These are phyloP conservation scores for Nematostella vectensis DNA, from an alignment of 92 coral and sea anemone genomes.

Conservation along the genomic window DNA sequence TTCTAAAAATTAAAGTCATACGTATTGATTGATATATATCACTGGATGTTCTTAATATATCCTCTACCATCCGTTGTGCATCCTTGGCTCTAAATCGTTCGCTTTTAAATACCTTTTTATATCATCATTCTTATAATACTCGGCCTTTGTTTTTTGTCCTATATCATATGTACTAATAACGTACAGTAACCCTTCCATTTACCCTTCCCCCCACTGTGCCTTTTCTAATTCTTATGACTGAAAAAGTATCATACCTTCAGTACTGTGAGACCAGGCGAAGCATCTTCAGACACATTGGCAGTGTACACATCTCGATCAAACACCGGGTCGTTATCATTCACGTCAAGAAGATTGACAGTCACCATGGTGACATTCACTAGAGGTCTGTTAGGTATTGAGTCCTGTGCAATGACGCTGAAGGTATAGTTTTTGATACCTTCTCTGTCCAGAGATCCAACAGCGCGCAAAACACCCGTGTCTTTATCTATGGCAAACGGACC, in stretches of 20 bases:
- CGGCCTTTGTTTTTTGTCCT: too few relatives aligned
- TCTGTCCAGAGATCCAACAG: slow-evolving; percentile 60
- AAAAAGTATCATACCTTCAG: slow-evolving; percentile 71
- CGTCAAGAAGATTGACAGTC: slow-evolving; percentile 51
- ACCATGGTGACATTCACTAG: slow-evolving; percentile 59
- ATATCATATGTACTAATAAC: too few relatives aligned
- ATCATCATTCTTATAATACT: too few relatives aligned
- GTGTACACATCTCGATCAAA: slow-evolving; percentile 45
- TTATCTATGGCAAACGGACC: slow-evolving; percentile 36
- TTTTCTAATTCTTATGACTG: too few relatives aligned
- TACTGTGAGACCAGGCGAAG: slow-evolving; percentile 35
- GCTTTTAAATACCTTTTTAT: too few relatives aligned
- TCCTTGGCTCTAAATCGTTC: too few relatives aligned
- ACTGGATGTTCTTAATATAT: too few relatives aligned
- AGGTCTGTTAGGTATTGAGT: slow-evolving; percentile 47
- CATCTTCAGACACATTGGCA: slow-evolving; percentile 52
- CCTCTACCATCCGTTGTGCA: too few relatives aligned
- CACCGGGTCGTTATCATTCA: slow-evolving; percentile 74
- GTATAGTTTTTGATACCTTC: slow-evolving; percentile 50
- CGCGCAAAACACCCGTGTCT: slow-evolving; percentile 43
- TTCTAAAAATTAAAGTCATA: too few relatives aligned
- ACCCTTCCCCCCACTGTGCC: too few relatives aligned
- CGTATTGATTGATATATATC: too few relatives aligned
- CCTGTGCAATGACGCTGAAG: slow-evolving; percentile 53
- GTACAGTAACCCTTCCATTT: too few relatives aligned